A percentile compares a stretch with the other conserved stretches of the same genome.
These are phyloP conservation scores for Danaus plexippus DNA, from an alignment of 1,140 invertebrate species.

Conservation along the genomic window DNA sequence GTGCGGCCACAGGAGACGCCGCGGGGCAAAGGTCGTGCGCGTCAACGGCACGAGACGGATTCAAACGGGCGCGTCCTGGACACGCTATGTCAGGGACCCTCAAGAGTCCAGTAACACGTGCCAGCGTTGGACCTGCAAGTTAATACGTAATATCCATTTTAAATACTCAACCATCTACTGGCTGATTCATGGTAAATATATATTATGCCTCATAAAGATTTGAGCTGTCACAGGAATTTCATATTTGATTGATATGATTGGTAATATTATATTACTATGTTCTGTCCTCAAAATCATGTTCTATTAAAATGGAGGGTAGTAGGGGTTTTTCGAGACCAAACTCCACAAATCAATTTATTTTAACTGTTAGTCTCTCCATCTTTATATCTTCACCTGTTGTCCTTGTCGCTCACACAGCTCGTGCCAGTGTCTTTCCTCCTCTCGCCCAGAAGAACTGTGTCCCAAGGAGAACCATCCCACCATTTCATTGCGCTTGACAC, in stretches of 20 bases:
- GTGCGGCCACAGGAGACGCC: slow-evolving; percentile 25
- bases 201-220: no score
- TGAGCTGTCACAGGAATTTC: no score
- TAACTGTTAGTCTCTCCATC: no score
- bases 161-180: no score
- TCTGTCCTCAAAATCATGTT: no score
- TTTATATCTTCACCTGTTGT: slow-evolving; percentile 43
- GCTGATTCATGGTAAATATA: no score
- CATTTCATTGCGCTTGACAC: slow-evolving; percentile 96
- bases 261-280: no score
- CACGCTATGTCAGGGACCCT: slow-evolving; percentile 52
- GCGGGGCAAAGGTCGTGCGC: background rate
- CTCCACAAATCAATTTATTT: no score
- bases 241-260: no score
- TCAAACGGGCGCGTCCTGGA: slow-evolving; percentile 32
- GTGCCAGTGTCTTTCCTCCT: slow-evolving; percentile 94
- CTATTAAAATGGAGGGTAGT: no score
- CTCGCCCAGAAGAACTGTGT: slow-evolving; percentile 90
- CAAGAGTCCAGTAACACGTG: slow-evolving; percentile 69
- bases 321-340: no score
- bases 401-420: slow-evolving; percentile 82
- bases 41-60: slow-evolving; percentile 12
- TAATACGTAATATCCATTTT: no score
- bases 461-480: slow-evolving; percentile 96
- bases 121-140: slow-evolving; percentile 61